phyloP scores from a whole-genome alignment of 2,113 vertebrate genomes.

The Cyprinodon variegatus region DNA sequence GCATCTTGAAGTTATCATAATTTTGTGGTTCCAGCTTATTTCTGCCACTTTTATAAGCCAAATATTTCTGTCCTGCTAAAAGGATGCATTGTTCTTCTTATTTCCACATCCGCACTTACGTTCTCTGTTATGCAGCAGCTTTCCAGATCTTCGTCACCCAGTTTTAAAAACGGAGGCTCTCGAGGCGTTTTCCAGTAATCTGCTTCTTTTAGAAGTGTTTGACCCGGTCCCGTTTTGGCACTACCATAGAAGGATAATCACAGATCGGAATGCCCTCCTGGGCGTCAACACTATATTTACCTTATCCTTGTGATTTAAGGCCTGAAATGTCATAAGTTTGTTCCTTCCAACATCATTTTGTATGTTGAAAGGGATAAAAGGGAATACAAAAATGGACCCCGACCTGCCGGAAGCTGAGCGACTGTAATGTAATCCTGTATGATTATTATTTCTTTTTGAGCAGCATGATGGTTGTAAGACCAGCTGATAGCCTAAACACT shows the following conservation, averaged over 20 bases:
- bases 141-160: conserved; percentile 13
- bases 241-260: conserved; percentile 8
- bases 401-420: conserved; percentile 2
- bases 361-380: not conserved
- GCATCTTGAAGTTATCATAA: not conserved
- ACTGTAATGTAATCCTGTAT: conserved; percentile 7
- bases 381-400: not conserved
- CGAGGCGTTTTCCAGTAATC: conserved; percentile 12
- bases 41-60: not conserved
- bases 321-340: conserved; percentile 38
- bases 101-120: not conserved
- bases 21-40: not conserved
- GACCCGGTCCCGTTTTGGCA: conserved; percentile 7
- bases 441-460: conserved; percentile 4
- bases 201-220: conserved; percentile 11
- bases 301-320: conserved; percentile 27
- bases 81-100: not conserved
- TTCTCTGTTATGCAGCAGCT: conserved; percentile 1
- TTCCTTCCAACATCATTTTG: not conserved
- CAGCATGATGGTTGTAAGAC: conserved; percentile 20
- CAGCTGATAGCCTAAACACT: conserved; percentile 11
- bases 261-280: conserved; percentile 29
- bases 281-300: conserved; percentile 34
- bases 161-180: conserved; percentile 7
- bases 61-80: not conserved